Conservation (phyloP, 2,113 vertebrate species). For the Microcebus ravelobensis region DNA sequence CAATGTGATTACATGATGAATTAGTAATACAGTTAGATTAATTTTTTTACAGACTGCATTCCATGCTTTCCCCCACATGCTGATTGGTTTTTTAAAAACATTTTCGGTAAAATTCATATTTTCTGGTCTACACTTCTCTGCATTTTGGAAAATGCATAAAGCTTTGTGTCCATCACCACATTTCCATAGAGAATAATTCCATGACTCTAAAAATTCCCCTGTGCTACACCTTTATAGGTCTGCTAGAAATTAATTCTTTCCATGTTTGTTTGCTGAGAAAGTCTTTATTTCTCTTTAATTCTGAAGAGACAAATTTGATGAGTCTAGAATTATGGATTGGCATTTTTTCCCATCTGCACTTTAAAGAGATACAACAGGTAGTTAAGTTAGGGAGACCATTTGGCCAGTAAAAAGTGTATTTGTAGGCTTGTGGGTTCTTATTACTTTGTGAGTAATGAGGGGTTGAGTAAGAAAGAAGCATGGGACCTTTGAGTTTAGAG, state of each 20-base stretch:
- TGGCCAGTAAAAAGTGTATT: too few relatives aligned
- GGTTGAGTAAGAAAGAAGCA: too few relatives aligned
- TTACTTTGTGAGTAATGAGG: too few relatives aligned
- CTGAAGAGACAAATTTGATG: background rate
- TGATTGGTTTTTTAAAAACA: background rate
- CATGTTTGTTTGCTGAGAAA: background rate
- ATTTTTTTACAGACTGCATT: background rate
- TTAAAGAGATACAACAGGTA: background rate
- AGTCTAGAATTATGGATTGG: background rate
- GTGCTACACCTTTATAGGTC: background rate
- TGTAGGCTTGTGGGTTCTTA: too few relatives aligned
- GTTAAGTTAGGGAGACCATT: too few relatives aligned
- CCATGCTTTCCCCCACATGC: background rate
- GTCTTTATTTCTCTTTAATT: background rate
- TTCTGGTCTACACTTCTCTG: background rate
- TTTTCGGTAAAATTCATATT: background rate
- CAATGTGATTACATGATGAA: background rate
- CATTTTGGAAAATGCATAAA: background rate
- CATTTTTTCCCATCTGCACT: too few relatives aligned
- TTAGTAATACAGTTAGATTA: background rate
- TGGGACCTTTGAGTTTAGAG: too few relatives aligned
- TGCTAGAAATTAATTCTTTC: background rate
- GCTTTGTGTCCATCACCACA: background rate
- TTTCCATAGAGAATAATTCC: background rate
- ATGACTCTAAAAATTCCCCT: background rate